A percentile compares a stretch with the other conserved stretches of the same genome.
phyloP scores from a whole-genome alignment of 1,140 invertebrate genomes.

The Trichogramma pretiosum region DNA sequence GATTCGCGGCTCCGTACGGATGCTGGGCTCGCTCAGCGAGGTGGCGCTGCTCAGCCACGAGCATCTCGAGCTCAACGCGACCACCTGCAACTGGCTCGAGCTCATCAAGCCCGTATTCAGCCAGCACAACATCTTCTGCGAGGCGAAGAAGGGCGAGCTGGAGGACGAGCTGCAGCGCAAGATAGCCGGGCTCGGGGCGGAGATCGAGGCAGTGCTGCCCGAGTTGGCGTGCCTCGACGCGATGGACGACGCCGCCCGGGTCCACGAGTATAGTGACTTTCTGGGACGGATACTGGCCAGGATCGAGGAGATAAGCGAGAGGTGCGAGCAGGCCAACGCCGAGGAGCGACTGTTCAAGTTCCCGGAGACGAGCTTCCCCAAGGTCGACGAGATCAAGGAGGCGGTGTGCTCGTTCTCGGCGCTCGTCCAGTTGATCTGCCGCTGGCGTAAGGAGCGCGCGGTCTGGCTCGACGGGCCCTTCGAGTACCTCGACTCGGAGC shows the following conservation, averaged over 20 bases:
- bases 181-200: slow-evolving; percentile 47
- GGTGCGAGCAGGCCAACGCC: slow-evolving; percentile 54
- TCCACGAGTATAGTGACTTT: slow-evolving; percentile 41
- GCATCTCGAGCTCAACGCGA: slow-evolving; percentile 40
- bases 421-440: slow-evolving; percentile 42
- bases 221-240: slow-evolving; percentile 41
- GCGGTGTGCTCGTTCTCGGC: slow-evolving; percentile 39
- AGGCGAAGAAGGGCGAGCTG: slow-evolving; percentile 53
- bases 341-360: slow-evolving; percentile 65
- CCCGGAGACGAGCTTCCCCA: slow-evolving; percentile 54
- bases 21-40: slow-evolving; percentile 38
- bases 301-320: slow-evolving; percentile 46
- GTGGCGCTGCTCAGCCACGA: slow-evolving; percentile 36
- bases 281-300: slow-evolving; percentile 50
- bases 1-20: slow-evolving; percentile 33
- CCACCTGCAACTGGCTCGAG: slow-evolving; percentile 43
- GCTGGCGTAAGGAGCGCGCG: slow-evolving; percentile 56
- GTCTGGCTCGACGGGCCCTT: slow-evolving; percentile 65
- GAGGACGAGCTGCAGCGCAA: slow-evolving; percentile 52
- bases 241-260: slow-evolving; percentile 40
- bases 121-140: slow-evolving; percentile 47
- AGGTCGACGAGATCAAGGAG: slow-evolving; percentile 49
- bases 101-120: slow-evolving; percentile 45
- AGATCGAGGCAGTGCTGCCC: slow-evolving; percentile 51
- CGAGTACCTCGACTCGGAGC: slow-evolving; percentile 48